Percentiles rank a stretch among this genome's conserved stretches.
These are phyloP conservation scores for Steromphala cineraria DNA, from an alignment of 2,888 invertebrate species.

Conservation along the genomic window DNA sequence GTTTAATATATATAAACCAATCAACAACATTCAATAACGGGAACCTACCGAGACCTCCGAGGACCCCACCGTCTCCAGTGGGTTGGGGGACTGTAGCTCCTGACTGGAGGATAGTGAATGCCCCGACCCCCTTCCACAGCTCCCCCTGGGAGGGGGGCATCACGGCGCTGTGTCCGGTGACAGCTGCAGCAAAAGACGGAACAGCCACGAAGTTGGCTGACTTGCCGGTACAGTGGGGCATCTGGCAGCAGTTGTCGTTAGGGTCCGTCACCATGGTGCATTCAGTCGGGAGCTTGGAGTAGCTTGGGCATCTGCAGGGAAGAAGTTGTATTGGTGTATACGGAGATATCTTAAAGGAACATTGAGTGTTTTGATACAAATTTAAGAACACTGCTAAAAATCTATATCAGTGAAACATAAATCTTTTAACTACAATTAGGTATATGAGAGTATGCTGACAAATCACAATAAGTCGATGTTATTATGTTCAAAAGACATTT, in stretches of 20 bases:
- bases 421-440: too few species aligned
- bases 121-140: slow-evolving; percentile 31
- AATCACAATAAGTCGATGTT: too few species aligned
- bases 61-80: slow-evolving; percentile 32
- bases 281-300: slow-evolving; percentile 49
- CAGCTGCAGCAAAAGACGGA: slow-evolving; percentile 50
- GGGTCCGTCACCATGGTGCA: slow-evolving; percentile 53
- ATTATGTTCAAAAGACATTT: too few species aligned
- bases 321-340: too few species aligned
- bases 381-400: too few species aligned
- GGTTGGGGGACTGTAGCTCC: slow-evolving; percentile 40
- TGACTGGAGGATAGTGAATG: slow-evolving; percentile 38
- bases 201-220: slow-evolving; percentile 40
- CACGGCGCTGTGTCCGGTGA: slow-evolving; percentile 50
- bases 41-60: slow-evolving; percentile 52
- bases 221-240: slow-evolving; percentile 54
- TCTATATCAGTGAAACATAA: too few species aligned
- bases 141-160: slow-evolving; percentile 48
- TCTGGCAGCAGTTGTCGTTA: slow-evolving; percentile 58
- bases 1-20: too few species aligned
- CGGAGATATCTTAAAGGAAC: too few species aligned
- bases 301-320: slow-evolving; percentile 57
- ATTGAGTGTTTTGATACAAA: too few species aligned
- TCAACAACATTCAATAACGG: too few species aligned
- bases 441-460: too few species aligned